phyloP scores from a whole-genome alignment of 2,797 vertebrate species.

The Hemitrygon akajei region DNA sequence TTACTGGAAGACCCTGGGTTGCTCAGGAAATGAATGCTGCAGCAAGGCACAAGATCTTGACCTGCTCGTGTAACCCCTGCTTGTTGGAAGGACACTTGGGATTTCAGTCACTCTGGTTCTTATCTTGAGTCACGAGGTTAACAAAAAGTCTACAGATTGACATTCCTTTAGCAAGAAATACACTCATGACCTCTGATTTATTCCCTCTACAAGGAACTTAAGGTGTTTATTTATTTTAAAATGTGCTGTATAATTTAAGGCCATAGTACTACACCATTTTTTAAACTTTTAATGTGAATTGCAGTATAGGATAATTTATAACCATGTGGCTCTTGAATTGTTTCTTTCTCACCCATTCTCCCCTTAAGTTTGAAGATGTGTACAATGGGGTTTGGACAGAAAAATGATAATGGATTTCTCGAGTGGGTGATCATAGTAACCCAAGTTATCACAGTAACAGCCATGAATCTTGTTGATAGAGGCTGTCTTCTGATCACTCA shows the following conservation, averaged over 20 bases:
- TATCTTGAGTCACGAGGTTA: constrained; percentile 49
- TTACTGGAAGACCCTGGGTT: constrained; percentile 72
- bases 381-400: too few relatives aligned
- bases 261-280: background rate
- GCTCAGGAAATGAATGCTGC: constrained; percentile 84
- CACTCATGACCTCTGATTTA: background rate
- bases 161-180: constrained; percentile 23
- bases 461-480: background rate
- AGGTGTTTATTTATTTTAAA: constrained; percentile 11
- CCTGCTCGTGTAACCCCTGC: constrained; percentile 68
- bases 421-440: background rate
- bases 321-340: too few relatives aligned
- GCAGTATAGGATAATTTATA: background rate
- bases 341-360: background rate
- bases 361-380: too few relatives aligned
- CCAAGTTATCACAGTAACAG: too few relatives aligned
- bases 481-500: background rate
- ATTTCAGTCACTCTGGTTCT: constrained; percentile 71
- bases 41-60: constrained; percentile 61
- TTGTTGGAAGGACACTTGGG: constrained; percentile 54
- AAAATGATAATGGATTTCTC: background rate
- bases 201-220: background rate
- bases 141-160: constrained; percentile 35
- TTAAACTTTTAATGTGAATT: background rate
- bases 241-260: background rate